phyloP scores from a whole-genome alignment of 1,140 invertebrate genomes.

The Solenopsis invicta region DNA sequence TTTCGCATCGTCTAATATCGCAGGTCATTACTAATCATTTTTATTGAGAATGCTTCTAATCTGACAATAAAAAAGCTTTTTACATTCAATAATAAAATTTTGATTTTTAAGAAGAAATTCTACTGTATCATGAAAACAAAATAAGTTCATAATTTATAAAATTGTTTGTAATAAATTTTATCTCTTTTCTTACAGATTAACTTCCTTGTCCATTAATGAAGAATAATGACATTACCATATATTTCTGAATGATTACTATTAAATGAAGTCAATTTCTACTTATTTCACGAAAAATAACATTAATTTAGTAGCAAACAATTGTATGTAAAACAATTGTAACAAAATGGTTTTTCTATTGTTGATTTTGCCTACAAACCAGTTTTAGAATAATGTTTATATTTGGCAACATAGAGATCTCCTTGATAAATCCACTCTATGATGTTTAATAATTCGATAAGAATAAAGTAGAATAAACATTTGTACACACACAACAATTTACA shows the following conservation, averaged over 20 bases:
- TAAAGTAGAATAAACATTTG: constrained; percentile 56
- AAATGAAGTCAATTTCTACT: neutral
- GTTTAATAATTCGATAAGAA: constrained; percentile 26
- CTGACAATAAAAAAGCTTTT: neutral
- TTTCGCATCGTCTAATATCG: constrained; percentile 27
- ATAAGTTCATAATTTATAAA: constrained; percentile 12
- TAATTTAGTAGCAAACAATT: neutral
- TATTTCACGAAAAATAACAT: constrained; percentile 10
- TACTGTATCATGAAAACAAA: neutral
- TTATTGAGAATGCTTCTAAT: neutral
- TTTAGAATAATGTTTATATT: constrained; percentile 13
- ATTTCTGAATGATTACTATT: neutral
- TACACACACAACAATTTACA: constrained; percentile 58
- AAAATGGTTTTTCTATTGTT: neutral
- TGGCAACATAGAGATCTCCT: constrained; percentile 21
- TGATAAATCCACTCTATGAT: neutral
- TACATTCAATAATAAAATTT: neutral
- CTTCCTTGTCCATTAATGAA: constrained; percentile 8
- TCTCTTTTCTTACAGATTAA: constrained; percentile 19
- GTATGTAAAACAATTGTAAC: neutral
- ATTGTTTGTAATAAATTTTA: constrained; percentile 48
- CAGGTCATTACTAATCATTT: neutral
- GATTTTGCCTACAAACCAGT: neutral
- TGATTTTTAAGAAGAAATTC: neutral
- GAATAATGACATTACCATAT: neutral